Evolutionary conservation across 1,140 invertebrate species (phyloP).

Genomic region (Plectrocnemia conspersa): DNA sequence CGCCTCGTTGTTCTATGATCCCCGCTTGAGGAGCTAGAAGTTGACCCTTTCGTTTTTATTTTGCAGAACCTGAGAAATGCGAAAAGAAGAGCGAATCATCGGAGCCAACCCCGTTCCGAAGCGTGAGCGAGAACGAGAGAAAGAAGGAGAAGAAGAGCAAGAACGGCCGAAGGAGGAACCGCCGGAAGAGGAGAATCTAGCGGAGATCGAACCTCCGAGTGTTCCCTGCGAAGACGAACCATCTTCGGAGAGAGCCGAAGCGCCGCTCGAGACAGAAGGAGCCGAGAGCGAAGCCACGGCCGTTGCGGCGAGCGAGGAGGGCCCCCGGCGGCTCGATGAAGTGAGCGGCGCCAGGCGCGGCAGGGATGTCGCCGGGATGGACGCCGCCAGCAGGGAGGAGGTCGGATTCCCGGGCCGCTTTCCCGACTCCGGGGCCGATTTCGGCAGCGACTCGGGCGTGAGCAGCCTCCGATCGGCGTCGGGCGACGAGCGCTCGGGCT

Average conservation of each 20-base stretch:
- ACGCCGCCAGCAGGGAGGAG: slow-evolving; percentile 48
- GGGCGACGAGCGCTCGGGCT: slow-evolving; percentile 67
- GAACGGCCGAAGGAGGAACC: neutral
- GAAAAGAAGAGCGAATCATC: too few relatives aligned
- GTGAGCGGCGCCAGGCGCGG: slow-evolving; percentile 12
- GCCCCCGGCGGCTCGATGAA: neutral
- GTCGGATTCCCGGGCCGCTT: slow-evolving; percentile 42
- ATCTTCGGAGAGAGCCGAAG: neutral
- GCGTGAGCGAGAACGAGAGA: too few relatives aligned
- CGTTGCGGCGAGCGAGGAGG: slow-evolving; percentile 27
- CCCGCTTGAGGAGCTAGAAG: too few relatives aligned
- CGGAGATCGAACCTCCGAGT: neutral
- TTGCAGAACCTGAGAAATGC: too few relatives aligned
- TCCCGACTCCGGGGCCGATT: slow-evolving; percentile 49
- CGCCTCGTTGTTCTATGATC: too few relatives aligned
- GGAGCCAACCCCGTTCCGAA: too few relatives aligned
- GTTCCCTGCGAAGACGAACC: neutral
- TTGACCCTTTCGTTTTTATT: too few relatives aligned
- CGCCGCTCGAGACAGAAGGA: neutral
- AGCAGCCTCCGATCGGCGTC: slow-evolving; percentile 59
- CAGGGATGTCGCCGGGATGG: slow-evolving; percentile 36
- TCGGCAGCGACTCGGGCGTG: slow-evolving; percentile 61
- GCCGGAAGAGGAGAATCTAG: neutral
- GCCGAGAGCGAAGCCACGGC: slow-evolving; percentile 26
- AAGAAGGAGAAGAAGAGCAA: too few relatives aligned